Conservation (phyloP, 2,888 invertebrate species). For the Margaritifera margaritifera region DNA sequence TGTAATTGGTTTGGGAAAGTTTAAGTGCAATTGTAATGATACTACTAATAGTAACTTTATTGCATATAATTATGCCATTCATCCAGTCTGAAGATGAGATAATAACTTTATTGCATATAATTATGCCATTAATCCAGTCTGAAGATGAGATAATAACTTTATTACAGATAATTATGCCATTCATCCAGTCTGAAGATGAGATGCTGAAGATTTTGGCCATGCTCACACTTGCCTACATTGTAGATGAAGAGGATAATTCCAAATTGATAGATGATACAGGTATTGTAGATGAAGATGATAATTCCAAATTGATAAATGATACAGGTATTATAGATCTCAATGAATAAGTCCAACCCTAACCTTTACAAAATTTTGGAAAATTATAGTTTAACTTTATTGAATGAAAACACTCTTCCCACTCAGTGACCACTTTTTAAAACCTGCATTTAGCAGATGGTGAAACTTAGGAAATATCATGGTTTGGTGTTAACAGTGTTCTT, state of each 20-base stretch:
- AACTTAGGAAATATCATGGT: no score
- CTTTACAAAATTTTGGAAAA: no score
- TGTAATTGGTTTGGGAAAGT: no score
- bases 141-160: background rate
- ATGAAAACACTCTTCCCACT: no score
- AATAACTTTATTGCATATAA: conserved; percentile 60
- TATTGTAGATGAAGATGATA: conserved; percentile 51
- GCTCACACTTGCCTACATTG: conserved; percentile 62
- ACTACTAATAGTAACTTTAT: no score
- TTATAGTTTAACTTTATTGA: no score
- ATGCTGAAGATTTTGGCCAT: conserved; percentile 64
- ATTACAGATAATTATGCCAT: conserved; percentile 58
- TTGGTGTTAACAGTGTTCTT: no score
- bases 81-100: conserved; percentile 62
- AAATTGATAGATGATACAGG: conserved; percentile 63
- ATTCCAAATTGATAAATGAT: conserved; percentile 59
- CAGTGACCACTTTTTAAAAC: no score
- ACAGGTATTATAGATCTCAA: conserved; percentile 50
- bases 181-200: conserved; percentile 61
- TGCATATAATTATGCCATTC: background rate
- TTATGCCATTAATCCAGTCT: conserved; percentile 30
- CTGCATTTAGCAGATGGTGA: no score
- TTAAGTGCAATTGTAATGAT: no score
- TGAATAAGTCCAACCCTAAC: no score
- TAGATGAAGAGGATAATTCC: conserved; percentile 61